Percentiles rank a stretch among this genome's conserved stretches.
These are phyloP conservation scores for Seladonia tumulorum DNA, from an alignment of 2,888 invertebrate genomes.

Conservation along the genomic window DNA sequence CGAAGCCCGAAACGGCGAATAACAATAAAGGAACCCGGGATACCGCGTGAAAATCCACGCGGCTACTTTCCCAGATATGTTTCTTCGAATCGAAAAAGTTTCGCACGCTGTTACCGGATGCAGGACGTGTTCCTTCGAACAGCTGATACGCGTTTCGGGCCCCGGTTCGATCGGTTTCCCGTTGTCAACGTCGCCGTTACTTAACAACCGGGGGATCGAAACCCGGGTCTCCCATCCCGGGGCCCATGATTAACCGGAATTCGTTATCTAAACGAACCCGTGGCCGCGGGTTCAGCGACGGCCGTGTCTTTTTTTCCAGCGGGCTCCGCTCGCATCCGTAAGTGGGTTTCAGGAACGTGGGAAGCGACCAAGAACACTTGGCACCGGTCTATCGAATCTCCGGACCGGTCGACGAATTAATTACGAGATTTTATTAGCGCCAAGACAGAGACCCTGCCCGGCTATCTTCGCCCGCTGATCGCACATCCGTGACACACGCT, in stretches of 20 bases:
- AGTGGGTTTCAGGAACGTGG: conserved; percentile 53
- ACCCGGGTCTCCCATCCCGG: neutral
- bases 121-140: conserved; percentile 31
- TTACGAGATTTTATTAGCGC: conserved; percentile 55
- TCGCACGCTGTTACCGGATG: conserved; percentile 48
- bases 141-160: conserved; percentile 32
- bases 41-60: conserved; percentile 31
- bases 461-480: conserved; percentile 10
- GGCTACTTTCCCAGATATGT: conserved; percentile 5
- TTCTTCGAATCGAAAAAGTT: conserved; percentile 42
- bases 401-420: conserved; percentile 38
- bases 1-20: neutral
- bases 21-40: neutral
- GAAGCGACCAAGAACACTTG: conserved; percentile 27
- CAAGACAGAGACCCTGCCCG: neutral
- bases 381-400: conserved; percentile 28
- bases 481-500: neutral
- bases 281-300: conserved; percentile 20
- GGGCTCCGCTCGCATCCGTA: conserved; percentile 9
- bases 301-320: neutral
- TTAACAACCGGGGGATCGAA: neutral
- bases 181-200: conserved; percentile 37
- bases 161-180: conserved; percentile 32
- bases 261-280: conserved; percentile 51
- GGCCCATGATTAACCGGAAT: conserved; percentile 29